phyloP scores from a whole-genome alignment of 2,888 invertebrate genomes.

The Meloe dianella region DNA sequence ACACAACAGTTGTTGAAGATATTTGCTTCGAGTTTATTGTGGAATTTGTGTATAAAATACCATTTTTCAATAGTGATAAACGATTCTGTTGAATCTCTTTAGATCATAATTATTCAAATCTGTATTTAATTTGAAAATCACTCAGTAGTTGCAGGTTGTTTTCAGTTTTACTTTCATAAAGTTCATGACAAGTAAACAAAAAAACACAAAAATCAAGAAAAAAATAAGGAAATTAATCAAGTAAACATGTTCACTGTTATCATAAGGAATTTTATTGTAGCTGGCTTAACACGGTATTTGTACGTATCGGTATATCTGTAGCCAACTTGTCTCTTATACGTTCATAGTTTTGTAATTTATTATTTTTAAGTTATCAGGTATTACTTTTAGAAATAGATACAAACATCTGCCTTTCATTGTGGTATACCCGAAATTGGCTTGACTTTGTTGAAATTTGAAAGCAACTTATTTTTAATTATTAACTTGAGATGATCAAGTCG shows the following conservation, averaged over 20 bases:
- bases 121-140: too few relatives aligned
- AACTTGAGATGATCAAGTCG: too few relatives aligned
- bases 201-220: not conserved
- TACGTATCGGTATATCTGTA: slow-evolving; percentile 3
- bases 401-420: not conserved
- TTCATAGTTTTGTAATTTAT: slow-evolving; percentile 4
- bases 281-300: slow-evolving; percentile 1
- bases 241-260: not conserved
- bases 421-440: not conserved
- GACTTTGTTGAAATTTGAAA: slow-evolving; percentile 18
- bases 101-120: too few relatives aligned
- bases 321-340: slow-evolving; percentile 2
- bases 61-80: not conserved
- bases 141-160: too few relatives aligned
- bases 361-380: not conserved
- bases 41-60: not conserved
- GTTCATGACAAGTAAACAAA: not conserved
- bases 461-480: too few relatives aligned
- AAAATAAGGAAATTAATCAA: not conserved
- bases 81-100: too few relatives aligned
- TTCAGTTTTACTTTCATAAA: too few relatives aligned
- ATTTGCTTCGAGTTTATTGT: not conserved
- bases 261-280: not conserved
- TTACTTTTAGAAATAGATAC: not conserved
- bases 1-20: not conserved